Evolutionary conservation across 2,888 invertebrate genomes (phyloP), one percentile per base, ranked within the genome.

Genomic region (Petrolisthes manimaculis): DNA sequence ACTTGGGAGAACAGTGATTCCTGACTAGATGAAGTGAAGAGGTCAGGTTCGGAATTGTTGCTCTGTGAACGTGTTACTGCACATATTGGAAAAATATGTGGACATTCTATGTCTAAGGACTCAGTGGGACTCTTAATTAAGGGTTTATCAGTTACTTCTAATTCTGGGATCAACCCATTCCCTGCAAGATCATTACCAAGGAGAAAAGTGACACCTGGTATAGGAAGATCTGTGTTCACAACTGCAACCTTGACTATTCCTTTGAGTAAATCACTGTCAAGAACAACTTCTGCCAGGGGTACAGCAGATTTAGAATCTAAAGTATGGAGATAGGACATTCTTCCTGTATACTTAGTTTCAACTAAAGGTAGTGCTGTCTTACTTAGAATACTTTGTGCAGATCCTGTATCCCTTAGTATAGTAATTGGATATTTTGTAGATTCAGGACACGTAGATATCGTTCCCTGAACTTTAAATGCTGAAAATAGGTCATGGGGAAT

Each of bases 341-440:
- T 8, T 71, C 71, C 21, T n/a, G 71, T 71, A 8, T 71, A 71
- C 21, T 14, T 5, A n/a, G 8, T n/a, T n/a, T 71, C 8, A n/a
- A 71, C 14, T 71, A 71, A 5, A n/a, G 71, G 71, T 21, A 71
- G 21, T 14, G 71, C 71, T n/a, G 3, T n/a, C 21, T 71, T 71
- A 71, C 6, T n/a, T 21, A 71, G 6, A 2, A 71, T 14, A n/a
- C 71, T 71, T n/a, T 71, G 71, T 14, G 71, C 71, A n/a, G 71
- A 71, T 71, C 71, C 71, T n/a, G 71, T 71, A n/a, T 71, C 71
- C 21, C 71, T 14, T 71, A 71, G 21, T 6, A 71, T 71, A 21
- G 71, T 71, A n/a, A 71, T 71, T n/a, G 71, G 71, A 6, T 71
- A 71, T 71, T 61, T n/a, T 18, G 18, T 9, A 61, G 61, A 61